These are phyloP conservation scores for Spilarctia lutea DNA, from an alignment of 2,888 invertebrate species.

Conservation along the genomic window DNA sequence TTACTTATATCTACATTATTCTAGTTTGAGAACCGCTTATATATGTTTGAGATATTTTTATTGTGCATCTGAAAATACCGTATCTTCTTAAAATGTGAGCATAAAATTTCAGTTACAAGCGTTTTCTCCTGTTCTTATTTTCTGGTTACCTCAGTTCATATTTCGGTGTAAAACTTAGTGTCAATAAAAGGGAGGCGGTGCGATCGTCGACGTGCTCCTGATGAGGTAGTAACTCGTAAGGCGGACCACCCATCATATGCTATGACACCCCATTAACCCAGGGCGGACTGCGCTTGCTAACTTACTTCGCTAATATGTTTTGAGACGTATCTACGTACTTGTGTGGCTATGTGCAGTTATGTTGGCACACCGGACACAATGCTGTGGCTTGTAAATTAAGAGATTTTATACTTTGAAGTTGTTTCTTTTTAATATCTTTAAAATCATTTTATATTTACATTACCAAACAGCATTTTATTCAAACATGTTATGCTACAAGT, in stretches of 20 bases:
- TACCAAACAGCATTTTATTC: slow-evolving; percentile 26
- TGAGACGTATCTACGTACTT: slow-evolving; percentile 51
- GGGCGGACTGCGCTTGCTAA: slow-evolving; percentile 70
- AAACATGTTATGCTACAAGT: slow-evolving; percentile 16
- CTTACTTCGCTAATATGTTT: slow-evolving; percentile 78
- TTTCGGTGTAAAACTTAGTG: slow-evolving; percentile 68
- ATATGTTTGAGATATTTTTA: slow-evolving; percentile 22
- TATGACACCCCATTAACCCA: slow-evolving; percentile 84
- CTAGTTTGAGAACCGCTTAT: slow-evolving; percentile 41
- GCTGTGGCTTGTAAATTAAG: slow-evolving; percentile 61
- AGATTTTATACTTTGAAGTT: slow-evolving; percentile 47
- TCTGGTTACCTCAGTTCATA: slow-evolving; percentile 56
- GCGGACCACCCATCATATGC: slow-evolving; percentile 78
- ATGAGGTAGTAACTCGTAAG: slow-evolving; percentile 73
- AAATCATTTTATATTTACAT: slow-evolving; percentile 39
- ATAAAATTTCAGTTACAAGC: slow-evolving; percentile 22
- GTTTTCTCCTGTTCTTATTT: slow-evolving; percentile 40
- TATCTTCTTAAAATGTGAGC: background rate
- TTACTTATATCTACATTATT: slow-evolving; percentile 47
- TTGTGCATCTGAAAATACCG: slow-evolving; percentile 22
- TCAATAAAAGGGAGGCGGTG: slow-evolving; percentile 70
- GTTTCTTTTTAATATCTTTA: slow-evolving; percentile 30
- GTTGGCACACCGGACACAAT: slow-evolving; percentile 53
- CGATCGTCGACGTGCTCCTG: slow-evolving; percentile 65
- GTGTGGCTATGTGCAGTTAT: slow-evolving; percentile 25